A percentile compares a stretch with the other conserved stretches of the same genome.
Conservation (phyloP, 2,113 vertebrate genomes). For the Vidua chalybeata region DNA sequence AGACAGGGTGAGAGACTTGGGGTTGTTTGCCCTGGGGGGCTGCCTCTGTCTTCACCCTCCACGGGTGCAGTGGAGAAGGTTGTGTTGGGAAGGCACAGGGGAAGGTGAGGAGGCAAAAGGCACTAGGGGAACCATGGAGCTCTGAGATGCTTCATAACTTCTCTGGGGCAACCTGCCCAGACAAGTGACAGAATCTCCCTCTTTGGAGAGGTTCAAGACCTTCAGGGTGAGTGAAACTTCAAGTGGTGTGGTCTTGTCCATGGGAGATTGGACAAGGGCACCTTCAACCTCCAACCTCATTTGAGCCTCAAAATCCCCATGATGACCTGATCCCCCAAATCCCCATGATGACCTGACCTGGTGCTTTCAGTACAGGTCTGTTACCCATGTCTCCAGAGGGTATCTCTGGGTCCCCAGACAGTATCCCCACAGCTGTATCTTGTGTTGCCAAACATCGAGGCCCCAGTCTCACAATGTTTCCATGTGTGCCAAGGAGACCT, state of each 20-base stretch:
- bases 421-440: background rate
- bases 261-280: rapidly evolving
- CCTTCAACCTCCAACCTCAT: background rate
- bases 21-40: too few relatives aligned
- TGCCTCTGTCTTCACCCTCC: too few relatives aligned
- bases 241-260: rapidly evolving
- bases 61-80: rapidly evolving
- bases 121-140: rapidly evolving
- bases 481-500: rapidly evolving
- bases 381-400: background rate
- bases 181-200: background rate
- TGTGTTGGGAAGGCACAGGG: rapidly evolving
- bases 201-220: background rate
- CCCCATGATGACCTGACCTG: rapidly evolving
- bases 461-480: background rate
- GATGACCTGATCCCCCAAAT: rapidly evolving
- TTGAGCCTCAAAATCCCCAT: rapidly evolving
- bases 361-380: background rate
- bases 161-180: background rate
- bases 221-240: background rate
- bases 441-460: rapidly evolving
- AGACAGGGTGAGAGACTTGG: background rate
- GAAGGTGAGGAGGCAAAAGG: background rate
- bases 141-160: background rate
- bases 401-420: background rate